Evolutionary conservation across 2,888 invertebrate genomes (phyloP).

Genomic region (Lathronympha strigana): DNA sequence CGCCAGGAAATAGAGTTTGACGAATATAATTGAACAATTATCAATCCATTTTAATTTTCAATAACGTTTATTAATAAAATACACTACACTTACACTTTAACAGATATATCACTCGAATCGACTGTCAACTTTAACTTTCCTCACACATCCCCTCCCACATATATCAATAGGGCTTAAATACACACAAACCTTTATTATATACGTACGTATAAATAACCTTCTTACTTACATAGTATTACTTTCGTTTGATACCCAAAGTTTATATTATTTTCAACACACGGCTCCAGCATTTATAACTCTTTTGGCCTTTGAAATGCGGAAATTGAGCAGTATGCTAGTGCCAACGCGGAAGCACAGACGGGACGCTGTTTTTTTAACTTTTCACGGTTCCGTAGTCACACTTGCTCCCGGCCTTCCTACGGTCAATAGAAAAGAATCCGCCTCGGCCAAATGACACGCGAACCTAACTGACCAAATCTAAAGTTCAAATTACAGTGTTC

Average conservation of each 20-base stretch:
- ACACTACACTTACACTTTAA: no score
- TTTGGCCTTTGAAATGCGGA: constrained; percentile 45
- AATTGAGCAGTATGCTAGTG: constrained; percentile 52
- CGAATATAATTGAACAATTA: no score
- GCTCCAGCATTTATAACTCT: constrained; percentile 35
- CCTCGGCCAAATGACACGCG: constrained; percentile 27
- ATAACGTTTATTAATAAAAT: no score
- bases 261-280: constrained; percentile 34
- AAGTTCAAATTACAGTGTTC: constrained; percentile 40
- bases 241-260: constrained; percentile 35
- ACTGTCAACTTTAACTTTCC: no score
- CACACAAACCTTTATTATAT: no score
- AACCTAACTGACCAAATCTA: constrained; percentile 34
- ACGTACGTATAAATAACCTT: no score
- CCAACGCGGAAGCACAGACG: constrained; percentile 47
- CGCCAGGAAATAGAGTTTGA: no score
- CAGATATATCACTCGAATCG: no score
- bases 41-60: no score
- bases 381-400: constrained; percentile 53
- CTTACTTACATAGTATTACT: no score
- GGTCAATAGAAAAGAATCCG: constrained; percentile 46
- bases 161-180: no score
- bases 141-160: no score
- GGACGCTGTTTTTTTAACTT: constrained; percentile 55
- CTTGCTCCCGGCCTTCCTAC: constrained; percentile 47